Evolutionary conservation across 2,113 vertebrate genomes (phyloP).

Genomic region (Sturnira hondurensis): DNA sequence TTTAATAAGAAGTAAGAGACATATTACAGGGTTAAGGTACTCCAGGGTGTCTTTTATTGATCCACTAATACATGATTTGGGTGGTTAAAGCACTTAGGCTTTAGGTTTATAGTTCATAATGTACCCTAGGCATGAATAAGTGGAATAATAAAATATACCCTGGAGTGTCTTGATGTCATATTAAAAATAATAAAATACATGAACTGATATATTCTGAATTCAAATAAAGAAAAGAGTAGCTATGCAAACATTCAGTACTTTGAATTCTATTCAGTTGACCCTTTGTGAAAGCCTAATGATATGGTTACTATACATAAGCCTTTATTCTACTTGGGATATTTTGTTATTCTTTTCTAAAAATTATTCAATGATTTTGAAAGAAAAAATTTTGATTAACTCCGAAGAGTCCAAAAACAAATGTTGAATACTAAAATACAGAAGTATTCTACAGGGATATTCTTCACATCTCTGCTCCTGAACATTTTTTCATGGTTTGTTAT

Average conservation of each 20-base stretch:
- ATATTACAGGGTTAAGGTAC: conserved; percentile 52
- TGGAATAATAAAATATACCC: conserved; percentile 66
- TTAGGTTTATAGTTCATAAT: conserved; percentile 65
- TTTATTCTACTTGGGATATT: not conserved
- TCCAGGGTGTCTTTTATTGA: conserved; percentile 60
- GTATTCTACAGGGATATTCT: not conserved
- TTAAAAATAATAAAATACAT: conserved; percentile 72
- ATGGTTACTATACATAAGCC: not conserved
- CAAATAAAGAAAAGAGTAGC: conserved; percentile 60
- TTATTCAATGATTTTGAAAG: not conserved
- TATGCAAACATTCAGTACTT: conserved; percentile 39
- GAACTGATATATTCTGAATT: conserved; percentile 64
- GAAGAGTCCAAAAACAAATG: not conserved
- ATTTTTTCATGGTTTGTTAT: not conserved
- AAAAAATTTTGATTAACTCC: not conserved
- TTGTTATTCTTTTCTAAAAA: conserved; percentile 19
- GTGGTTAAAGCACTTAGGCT: conserved; percentile 61
- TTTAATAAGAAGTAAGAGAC: conserved; percentile 59
- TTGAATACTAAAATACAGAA: not conserved
- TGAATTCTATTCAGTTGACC: conserved; percentile 25
- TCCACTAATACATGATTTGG: conserved; percentile 68
- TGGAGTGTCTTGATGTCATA: conserved; percentile 67
- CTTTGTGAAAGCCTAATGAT: conserved; percentile 34
- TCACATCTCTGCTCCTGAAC: not conserved
- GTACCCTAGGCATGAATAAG: conserved; percentile 66